Evolutionary conservation across 2,888 invertebrate species (phyloP), one percentile per base, ranked within the genome.

Genomic region (Isoperla grammatica): DNA sequence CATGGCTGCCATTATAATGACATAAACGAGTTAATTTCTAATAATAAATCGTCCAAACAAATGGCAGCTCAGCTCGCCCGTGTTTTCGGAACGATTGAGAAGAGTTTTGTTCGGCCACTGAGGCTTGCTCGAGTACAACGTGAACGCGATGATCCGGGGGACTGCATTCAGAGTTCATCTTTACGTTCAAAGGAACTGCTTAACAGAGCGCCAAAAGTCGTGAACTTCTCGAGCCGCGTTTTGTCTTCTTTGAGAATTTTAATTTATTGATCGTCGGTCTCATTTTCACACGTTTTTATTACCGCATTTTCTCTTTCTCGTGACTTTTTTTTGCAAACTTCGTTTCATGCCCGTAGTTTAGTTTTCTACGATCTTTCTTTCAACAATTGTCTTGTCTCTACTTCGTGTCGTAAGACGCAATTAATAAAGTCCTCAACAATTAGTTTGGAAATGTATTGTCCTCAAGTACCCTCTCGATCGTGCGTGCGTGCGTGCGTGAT

Each of bases 271-370:
- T 39, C 53, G 19, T 53, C 20, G 19, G 17, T 37, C 19, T 53
- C 39, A 19, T 17, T 37, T 53, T 53, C 53, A 53, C 53, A 53
- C 53, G 53, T 53, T 53, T 50, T 37, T 53, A 15, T n/a, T n/a
- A n/a, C n/a, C n/a, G n/a, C 9, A 37, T 37, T 17, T 37, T 39
- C 53, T 37, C 53, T 53, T 53, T 15, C 35, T 53, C 37, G 6
- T 4, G 20, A 37, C 15, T 17, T 29, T 23, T 29, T 23, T 23
- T 15, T 40, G 15, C 15, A 15, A 40, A 29, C 29, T 29, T 29
- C 29, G 29, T 29, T 40, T 50, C 29, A 20, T 12, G 29, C 5
- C 4, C n/a, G 12, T n/a, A 50, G 23, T 50, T 35, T 29, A 19
- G 46, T 46, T 46, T 46, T 46, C 46, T 20, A 22, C 46, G 13